A percentile compares a stretch with the other conserved stretches of the same genome.
Conservation (phyloP, 2,888 invertebrate species). For the Cryptocheilus praepositus region DNA sequence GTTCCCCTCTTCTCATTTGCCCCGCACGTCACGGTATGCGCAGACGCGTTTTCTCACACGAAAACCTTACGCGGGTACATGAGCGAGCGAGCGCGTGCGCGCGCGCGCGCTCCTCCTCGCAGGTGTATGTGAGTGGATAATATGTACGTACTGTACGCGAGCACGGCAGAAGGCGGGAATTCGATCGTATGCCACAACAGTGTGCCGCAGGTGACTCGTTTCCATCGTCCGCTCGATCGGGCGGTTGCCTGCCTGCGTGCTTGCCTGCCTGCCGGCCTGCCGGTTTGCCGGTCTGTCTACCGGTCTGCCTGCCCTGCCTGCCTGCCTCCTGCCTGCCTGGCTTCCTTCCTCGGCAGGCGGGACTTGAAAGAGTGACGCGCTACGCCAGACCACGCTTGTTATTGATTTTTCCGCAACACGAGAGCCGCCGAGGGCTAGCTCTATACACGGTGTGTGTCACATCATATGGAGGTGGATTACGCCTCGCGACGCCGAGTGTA, state of each 20-base stretch:
- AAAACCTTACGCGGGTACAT: constrained; percentile 28
- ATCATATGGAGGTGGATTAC: constrained; percentile 66
- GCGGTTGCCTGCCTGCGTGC: constrained; percentile 53
- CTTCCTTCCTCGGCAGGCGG: constrained; percentile 41
- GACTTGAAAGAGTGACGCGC: constrained; percentile 64
- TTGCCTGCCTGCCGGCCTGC: constrained; percentile 18
- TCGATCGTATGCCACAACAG: constrained; percentile 51
- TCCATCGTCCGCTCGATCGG: constrained; percentile 61
- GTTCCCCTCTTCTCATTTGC: not conserved
- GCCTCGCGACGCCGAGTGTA: constrained; percentile 48
- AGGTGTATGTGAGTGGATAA: not conserved
- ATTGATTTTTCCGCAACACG: constrained; percentile 72
- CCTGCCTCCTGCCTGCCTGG: constrained; percentile 22
- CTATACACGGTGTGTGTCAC: constrained; percentile 56
- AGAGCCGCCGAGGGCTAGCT: constrained; percentile 53
- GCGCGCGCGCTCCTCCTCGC: constrained; percentile 3
- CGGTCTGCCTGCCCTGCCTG: constrained; percentile 35
- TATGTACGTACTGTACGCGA: constrained; percentile 4
- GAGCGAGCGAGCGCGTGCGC: constrained; percentile 1
- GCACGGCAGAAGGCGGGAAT: constrained; percentile 50
- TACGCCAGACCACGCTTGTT: constrained; percentile 69
- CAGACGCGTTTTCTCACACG: constrained; percentile 36
- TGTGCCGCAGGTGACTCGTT: constrained; percentile 63
- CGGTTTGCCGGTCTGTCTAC: constrained; percentile 29
- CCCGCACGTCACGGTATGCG: constrained; percentile 42